Evolutionary conservation across 1,140 invertebrate genomes (phyloP).

Genomic region (Apis mellifera): Amel_HAv3.1 CM009934.2:6469501-6470000

Average conservation of each 20-base stretch:
- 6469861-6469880: slow-evolving; percentile 70
- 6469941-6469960: slow-evolving; percentile 58
- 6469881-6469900: slow-evolving; percentile 71
- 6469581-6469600: slow-evolving; percentile 95
- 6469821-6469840: slow-evolving; percentile 51
- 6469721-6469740: slow-evolving; percentile 80
- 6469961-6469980: slow-evolving; percentile 40
- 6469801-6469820: slow-evolving; percentile 75
- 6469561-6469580: slow-evolving; percentile 93
- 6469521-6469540: slow-evolving; percentile 91
- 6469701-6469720: slow-evolving; percentile 80
- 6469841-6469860: slow-evolving; percentile 45
- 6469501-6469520: slow-evolving; percentile 86
- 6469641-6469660: slow-evolving; percentile 81
- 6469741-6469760: slow-evolving; percentile 77
- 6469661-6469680: slow-evolving; percentile 76
- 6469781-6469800: slow-evolving; percentile 77
- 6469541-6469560: slow-evolving; percentile 95
- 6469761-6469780: slow-evolving; percentile 79
- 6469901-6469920: slow-evolving; percentile 56
- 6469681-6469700: slow-evolving; percentile 77
- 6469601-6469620: slow-evolving; percentile 96
- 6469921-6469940: slow-evolving; percentile 55
- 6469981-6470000: slow-evolving; percentile 47
- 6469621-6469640: slow-evolving; percentile 94